Evolutionary conservation across 2,113 vertebrate genomes (phyloP).

Genomic region (Lepidothrix coronata): DNA sequence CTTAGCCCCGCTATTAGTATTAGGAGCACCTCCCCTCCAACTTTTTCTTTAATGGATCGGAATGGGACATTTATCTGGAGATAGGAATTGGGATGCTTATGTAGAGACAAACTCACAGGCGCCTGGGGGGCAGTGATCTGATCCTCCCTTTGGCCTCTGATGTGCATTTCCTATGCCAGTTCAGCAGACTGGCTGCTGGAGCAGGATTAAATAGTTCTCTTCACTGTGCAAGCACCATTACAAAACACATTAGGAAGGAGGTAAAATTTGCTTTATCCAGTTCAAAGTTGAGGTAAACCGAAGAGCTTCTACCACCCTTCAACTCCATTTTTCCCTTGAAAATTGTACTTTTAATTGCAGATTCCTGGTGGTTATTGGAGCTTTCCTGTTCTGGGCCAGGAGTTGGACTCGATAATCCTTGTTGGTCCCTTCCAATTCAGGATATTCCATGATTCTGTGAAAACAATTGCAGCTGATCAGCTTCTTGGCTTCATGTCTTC

Average conservation of each 20-base stretch:
- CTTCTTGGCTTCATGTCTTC: background rate
- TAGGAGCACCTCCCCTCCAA: background rate
- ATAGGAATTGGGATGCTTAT: background rate
- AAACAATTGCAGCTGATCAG: background rate
- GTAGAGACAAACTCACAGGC: background rate
- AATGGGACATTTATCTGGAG: accelerated
- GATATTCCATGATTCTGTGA: background rate
- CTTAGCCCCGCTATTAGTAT: background rate
- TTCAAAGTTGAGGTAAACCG: background rate
- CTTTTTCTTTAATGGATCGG: background rate
- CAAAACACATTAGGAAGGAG: background rate
- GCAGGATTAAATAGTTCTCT: background rate
- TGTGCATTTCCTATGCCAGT: background rate
- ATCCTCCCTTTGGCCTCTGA: background rate
- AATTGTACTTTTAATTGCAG: background rate
- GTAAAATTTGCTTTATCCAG: background rate
- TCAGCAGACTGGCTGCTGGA: background rate
- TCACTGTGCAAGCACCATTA: background rate
- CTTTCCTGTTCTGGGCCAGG: background rate
- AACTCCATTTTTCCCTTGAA: background rate
- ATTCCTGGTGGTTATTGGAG: background rate
- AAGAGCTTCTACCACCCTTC: background rate
- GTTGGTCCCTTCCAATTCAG: background rate
- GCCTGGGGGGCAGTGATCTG: background rate
- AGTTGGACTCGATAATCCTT: background rate